These are phyloP conservation scores for Ianthella basta DNA, from an alignment of 37 sponge, comb jelly and placozoan species.

Conservation along the genomic window DNA sequence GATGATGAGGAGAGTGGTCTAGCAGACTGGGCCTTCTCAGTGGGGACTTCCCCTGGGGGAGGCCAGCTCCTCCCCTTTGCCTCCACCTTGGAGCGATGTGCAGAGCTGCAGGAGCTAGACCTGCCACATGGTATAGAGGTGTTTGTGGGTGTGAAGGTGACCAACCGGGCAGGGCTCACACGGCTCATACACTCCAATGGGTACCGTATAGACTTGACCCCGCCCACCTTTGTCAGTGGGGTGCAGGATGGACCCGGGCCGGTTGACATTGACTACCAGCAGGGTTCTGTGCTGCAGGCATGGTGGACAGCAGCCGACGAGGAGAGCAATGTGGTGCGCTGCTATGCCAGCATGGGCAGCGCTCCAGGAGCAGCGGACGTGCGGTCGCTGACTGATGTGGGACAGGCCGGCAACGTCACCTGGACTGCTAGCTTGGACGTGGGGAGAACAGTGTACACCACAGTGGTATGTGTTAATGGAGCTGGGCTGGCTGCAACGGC, in stretches of 20 bases:
- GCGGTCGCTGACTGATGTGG: conserved; percentile 19
- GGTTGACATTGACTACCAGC: conserved; percentile 61
- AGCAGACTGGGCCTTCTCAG: conserved; percentile 56
- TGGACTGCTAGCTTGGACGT: not conserved
- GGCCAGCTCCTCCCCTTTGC: conserved; percentile 56
- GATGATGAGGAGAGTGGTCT: conserved; percentile 63
- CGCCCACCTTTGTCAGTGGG: conserved; percentile 31
- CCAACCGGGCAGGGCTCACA: conserved; percentile 62
- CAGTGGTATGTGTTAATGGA: conserved; percentile 61
- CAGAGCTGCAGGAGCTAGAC: not conserved
- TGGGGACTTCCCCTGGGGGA: conserved; percentile 73
- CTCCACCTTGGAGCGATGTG: conserved; percentile 41
- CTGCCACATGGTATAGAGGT: conserved; percentile 32
- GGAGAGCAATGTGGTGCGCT: conserved; percentile 62
- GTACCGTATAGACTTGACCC: conserved; percentile 63
- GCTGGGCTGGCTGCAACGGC: conserved; percentile 50
- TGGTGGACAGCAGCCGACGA: conserved; percentile 47
- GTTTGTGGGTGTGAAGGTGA: conserved; percentile 46
- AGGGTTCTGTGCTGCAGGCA: conserved; percentile 24
- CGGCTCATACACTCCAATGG: conserved; percentile 44
- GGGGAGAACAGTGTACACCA: conserved; percentile 48
- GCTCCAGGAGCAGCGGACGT: conserved; percentile 25
- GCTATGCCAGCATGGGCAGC: conserved; percentile 38
- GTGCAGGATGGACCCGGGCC: conserved; percentile 44
- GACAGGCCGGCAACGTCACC: not conserved